Evolutionary conservation across 2,888 invertebrate species (phyloP), one percentile per base, ranked within the genome.

Genomic region (Coleophora deauratella): DNA sequence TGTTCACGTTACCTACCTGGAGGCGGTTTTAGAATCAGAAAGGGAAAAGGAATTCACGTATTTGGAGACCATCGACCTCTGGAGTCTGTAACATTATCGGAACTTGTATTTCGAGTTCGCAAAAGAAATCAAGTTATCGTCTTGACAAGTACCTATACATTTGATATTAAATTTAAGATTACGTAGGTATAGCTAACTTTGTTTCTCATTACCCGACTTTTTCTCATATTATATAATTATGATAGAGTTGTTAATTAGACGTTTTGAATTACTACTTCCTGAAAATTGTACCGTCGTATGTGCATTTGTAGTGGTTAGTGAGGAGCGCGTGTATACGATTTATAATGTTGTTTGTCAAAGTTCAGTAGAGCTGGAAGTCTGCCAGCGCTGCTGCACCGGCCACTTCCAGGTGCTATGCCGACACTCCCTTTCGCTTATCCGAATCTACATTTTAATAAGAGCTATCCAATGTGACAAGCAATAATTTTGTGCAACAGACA

Each of bases 291-390:
- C 12, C n/a, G 13, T 28, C n/a, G 30, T 43, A 44, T 48, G 46
- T 51, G 50, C 53, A 50, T 58, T 55, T 52, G 50, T 50, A 48
- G 54, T 50, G 59, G 57, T 61, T 57, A 60, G 62, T 21, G 21
- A n/a, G 38, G n/a, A 27, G 62, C 61, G 61, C 57, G 59, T 60
- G 57, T 58, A 21, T 6, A 21, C 21, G 21, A 21, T 21, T 21
- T 6, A 21, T 72, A 63, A 65, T 61, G 63, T 54, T 57, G 59
- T 61, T 77, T 78, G 79, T 79, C 80, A 84, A 82, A 84, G 84
- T 82, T 84, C 81, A 84, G 76, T 84, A 54, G 82, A 73, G 67
- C 81, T 84, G 82, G 82, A 80, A 62, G 44, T 48, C 50, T 51
- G 82, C 84, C 84, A 82, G 80, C 52, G 63, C 69, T 70, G 70